Evolutionary conservation across 2,113 vertebrate species (phyloP).

Genomic region (Lasiurus cinereus): DNA sequence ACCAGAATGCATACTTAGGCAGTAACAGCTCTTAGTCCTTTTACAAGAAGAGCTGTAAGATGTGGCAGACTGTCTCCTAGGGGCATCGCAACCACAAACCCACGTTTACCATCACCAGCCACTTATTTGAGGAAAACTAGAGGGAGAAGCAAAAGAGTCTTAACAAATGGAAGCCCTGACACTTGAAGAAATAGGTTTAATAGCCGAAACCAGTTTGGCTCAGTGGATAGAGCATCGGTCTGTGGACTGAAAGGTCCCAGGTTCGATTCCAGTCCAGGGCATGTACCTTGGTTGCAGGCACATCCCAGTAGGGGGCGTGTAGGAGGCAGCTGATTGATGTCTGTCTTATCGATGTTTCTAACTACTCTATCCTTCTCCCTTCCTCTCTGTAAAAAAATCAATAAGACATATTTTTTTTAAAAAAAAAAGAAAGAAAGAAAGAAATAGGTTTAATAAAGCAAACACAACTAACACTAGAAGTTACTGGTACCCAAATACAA

Average conservation of each 20-base stretch:
- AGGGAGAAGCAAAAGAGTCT: background rate
- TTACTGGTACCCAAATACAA: background rate
- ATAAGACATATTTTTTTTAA: too few relatives aligned
- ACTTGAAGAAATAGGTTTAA: constrained; percentile 58
- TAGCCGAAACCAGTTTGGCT: too few relatives aligned
- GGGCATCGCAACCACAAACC: background rate
- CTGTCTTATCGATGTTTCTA: too few relatives aligned
- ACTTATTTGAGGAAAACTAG: background rate
- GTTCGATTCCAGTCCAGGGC: too few relatives aligned
- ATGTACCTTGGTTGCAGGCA: too few relatives aligned
- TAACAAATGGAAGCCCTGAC: constrained; percentile 39
- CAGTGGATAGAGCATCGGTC: too few relatives aligned
- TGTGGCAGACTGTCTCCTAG: background rate
- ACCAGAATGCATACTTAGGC: background rate
- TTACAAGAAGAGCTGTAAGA: background rate
- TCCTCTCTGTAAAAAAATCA: too few relatives aligned
- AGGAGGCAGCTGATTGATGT: too few relatives aligned
- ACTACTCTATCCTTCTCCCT: too few relatives aligned
- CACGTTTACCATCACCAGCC: background rate
- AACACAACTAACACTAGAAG: background rate
- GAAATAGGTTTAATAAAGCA: constrained; percentile 50
- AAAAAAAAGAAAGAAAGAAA: constrained; percentile 69
- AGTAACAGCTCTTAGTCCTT: background rate
- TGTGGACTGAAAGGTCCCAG: too few relatives aligned
- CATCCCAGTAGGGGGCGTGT: too few relatives aligned